These are phyloP conservation scores for Dipodomys merriami DNA, from an alignment of 2,113 vertebrate genomes.

Conservation along the genomic window DNA sequence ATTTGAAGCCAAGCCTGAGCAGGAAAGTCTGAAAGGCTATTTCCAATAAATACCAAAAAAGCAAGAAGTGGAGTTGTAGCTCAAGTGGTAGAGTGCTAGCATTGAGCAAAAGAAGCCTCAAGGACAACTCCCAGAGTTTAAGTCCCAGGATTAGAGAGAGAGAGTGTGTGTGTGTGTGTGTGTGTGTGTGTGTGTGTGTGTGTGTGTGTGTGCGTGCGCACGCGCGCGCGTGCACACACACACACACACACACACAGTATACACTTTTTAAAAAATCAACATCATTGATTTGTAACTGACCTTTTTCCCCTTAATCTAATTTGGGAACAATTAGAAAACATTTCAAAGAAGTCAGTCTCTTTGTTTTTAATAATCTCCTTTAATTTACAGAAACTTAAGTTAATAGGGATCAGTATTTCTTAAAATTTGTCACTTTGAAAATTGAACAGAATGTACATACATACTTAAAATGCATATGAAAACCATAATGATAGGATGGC, in stretches of 20 bases:
- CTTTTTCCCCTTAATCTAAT: constrained; percentile 1
- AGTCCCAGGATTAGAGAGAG: too few relatives aligned
- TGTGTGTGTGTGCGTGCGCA: too few relatives aligned
- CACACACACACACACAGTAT: not conserved
- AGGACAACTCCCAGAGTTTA: too few relatives aligned
- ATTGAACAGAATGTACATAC: not conserved
- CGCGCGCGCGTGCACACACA: too few relatives aligned
- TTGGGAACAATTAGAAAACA: constrained; percentile 5
- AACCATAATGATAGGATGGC: not conserved
- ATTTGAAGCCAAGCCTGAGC: too few relatives aligned
- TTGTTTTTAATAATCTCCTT: not conserved
- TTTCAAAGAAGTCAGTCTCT: not conserved
- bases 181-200: too few relatives aligned
- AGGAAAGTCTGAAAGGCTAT: too few relatives aligned
- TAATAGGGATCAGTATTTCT: not conserved
- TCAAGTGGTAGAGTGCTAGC: too few relatives aligned
- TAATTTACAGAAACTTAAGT: constrained; percentile 35
- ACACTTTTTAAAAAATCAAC: not conserved
- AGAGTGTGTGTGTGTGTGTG: too few relatives aligned
- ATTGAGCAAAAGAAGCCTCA: too few relatives aligned
- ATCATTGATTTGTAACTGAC: constrained; percentile 37
- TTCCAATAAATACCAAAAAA: too few relatives aligned
- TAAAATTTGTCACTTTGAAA: constrained; percentile 30
- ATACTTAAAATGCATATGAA: constrained; percentile 28
- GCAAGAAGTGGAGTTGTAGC: too few relatives aligned